Evolutionary conservation across 2,888 invertebrate species (phyloP).

Genomic region (Mystacides longicornis): DNA sequence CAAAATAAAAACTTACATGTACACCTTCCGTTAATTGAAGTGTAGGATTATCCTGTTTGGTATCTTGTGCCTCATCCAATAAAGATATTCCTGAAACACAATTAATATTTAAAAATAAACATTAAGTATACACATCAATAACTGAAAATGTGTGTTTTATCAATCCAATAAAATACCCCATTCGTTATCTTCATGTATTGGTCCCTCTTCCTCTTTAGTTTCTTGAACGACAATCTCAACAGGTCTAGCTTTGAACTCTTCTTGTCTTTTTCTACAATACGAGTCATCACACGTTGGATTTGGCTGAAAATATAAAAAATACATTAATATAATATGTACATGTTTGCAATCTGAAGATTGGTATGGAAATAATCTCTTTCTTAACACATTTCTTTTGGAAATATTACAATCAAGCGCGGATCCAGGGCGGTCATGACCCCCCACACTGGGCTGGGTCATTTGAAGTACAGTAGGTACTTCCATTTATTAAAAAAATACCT

Average conservation of each 20-base stretch:
- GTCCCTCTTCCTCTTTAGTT: constrained; percentile 47
- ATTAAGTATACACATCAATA: background rate
- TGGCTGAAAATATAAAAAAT: constrained; percentile 45
- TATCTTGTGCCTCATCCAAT: constrained; percentile 64
- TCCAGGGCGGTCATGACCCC: too few relatives aligned
- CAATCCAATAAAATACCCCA: constrained; percentile 59
- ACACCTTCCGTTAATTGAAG: constrained; percentile 43
- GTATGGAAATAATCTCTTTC: too few relatives aligned
- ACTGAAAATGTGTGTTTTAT: background rate
- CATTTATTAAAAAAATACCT: too few relatives aligned
- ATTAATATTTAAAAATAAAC: background rate
- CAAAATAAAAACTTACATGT: constrained; percentile 37
- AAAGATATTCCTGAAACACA: constrained; percentile 50
- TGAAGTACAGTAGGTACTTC: too few relatives aligned
- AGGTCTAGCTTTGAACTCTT: constrained; percentile 52
- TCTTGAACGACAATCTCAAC: constrained; percentile 47
- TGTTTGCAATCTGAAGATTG: too few relatives aligned
- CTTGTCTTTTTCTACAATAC: constrained; percentile 64
- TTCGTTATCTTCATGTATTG: constrained; percentile 82
- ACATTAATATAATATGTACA: too few relatives aligned
- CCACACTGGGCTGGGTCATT: too few relatives aligned
- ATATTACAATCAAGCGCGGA: too few relatives aligned
- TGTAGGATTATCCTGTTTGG: constrained; percentile 38
- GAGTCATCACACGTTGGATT: constrained; percentile 86
- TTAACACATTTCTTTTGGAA: too few relatives aligned